phyloP scores from a whole-genome alignment of 2,113 vertebrate species.

The Microtus pennsylvanicus region DNA sequence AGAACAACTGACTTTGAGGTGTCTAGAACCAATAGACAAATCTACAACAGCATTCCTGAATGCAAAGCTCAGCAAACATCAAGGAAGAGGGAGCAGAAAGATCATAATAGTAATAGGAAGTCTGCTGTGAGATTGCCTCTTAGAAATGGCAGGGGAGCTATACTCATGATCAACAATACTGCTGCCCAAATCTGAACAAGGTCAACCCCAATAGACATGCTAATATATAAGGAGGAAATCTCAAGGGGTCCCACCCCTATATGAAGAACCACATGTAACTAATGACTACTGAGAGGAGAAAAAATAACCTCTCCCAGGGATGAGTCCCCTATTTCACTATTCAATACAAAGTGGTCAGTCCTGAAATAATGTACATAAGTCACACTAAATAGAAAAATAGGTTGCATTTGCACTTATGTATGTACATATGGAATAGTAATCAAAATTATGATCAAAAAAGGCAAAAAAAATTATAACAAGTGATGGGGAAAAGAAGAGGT shows the following conservation, averaged over 20 bases:
- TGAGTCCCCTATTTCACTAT: background rate
- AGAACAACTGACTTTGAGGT: too few relatives aligned
- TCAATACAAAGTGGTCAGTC: background rate
- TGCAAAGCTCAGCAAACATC: too few relatives aligned
- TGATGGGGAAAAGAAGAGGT: too few relatives aligned
- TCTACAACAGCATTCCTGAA: too few relatives aligned
- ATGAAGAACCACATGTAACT: background rate
- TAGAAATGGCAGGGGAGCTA: too few relatives aligned
- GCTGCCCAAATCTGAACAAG: background rate
- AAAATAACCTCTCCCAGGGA: background rate
- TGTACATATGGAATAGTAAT: background rate
- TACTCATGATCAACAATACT: too few relatives aligned
- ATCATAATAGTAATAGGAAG: too few relatives aligned
- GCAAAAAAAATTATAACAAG: background rate
- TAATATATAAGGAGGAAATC: background rate
- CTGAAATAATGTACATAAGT: background rate
- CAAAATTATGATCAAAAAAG: background rate
- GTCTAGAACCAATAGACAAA: too few relatives aligned
- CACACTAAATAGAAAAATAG: background rate
- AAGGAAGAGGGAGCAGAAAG: too few relatives aligned
- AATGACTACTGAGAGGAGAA: background rate
- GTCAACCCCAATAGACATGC: background rate
- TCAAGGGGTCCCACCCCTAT: background rate
- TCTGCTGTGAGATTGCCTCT: too few relatives aligned
- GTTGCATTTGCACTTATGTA: background rate